phyloP scores from a whole-genome alignment of 1,140 invertebrate genomes.

The Drosophila suzukii region DNA sequence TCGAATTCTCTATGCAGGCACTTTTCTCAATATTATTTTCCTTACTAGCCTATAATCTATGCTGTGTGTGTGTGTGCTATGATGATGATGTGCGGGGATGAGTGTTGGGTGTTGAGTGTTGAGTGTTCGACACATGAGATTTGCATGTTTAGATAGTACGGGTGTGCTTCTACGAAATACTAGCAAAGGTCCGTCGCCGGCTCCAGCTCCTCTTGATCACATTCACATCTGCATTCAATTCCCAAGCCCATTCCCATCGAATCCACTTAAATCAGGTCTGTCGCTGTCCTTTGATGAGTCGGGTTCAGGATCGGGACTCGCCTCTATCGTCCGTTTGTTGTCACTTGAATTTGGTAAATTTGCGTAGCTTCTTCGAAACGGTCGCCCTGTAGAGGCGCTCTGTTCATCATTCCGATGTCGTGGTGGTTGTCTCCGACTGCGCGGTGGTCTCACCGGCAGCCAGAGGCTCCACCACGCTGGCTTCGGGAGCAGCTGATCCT shows the following conservation, averaged over 20 bases:
- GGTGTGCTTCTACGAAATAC: slow-evolving; percentile 29
- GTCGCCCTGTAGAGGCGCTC: slow-evolving; percentile 66
- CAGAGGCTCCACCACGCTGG: neutral
- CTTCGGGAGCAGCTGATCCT: neutral
- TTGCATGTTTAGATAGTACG: slow-evolving; percentile 37
- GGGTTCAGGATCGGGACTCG: neutral
- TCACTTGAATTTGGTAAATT: slow-evolving; percentile 80
- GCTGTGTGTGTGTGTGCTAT: slow-evolving; percentile 16
- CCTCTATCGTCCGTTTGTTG: neutral
- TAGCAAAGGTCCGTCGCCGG: slow-evolving; percentile 32
- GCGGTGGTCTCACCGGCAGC: slow-evolving; percentile 12
- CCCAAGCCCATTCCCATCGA: slow-evolving; percentile 12
- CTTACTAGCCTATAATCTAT: slow-evolving; percentile 54
- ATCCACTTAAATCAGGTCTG: slow-evolving; percentile 5
- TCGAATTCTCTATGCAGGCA: slow-evolving; percentile 85
- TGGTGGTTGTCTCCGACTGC: slow-evolving; percentile 34
- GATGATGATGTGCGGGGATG: slow-evolving; percentile 19
- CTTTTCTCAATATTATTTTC: slow-evolving; percentile 92
- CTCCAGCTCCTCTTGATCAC: slow-evolving; percentile 21
- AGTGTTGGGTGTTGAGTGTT: slow-evolving; percentile 5
- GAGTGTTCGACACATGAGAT: slow-evolving; percentile 52
- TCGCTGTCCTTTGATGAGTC: slow-evolving; percentile 40
- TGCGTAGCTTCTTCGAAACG: slow-evolving; percentile 72
- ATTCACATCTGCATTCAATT: slow-evolving; percentile 19
- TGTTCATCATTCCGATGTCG: slow-evolving; percentile 74